Percentiles rank a stretch among this genome's conserved stretches.
Evolutionary conservation across 1,140 invertebrate species (phyloP).

Genomic region (Pachyrhynchus sulphureomaculatus): DNA sequence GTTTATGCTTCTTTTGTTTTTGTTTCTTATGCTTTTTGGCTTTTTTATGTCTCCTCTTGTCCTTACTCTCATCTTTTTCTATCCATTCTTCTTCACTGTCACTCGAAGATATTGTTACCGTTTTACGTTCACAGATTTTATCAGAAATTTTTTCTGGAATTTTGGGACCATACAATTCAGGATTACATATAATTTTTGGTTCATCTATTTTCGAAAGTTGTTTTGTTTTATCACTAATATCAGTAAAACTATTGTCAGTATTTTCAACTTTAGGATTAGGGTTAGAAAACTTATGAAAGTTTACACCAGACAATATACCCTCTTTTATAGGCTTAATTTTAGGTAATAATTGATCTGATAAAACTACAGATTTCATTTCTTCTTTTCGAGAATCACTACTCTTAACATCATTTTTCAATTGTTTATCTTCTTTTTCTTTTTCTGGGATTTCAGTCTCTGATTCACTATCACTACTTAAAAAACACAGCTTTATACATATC

Average conservation of each 20-base stretch:
- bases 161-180: slow-evolving; percentile 41
- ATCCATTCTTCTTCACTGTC: slow-evolving; percentile 44
- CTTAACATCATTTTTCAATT: slow-evolving; percentile 31
- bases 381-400: slow-evolving; percentile 25
- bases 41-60: slow-evolving; percentile 35
- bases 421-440: slow-evolving; percentile 31
- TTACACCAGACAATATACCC: slow-evolving; percentile 46
- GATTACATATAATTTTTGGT: background rate
- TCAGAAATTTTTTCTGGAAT: slow-evolving; percentile 34
- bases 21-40: slow-evolving; percentile 25
- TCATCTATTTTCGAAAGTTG: slow-evolving; percentile 8
- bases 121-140: background rate
- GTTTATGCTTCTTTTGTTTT: slow-evolving; percentile 37
- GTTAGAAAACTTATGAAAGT: slow-evolving; percentile 35
- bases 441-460: slow-evolving; percentile 42
- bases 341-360: slow-evolving; percentile 44
- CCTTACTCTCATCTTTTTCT: slow-evolving; percentile 39
- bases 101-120: background rate
- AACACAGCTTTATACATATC: slow-evolving; percentile 50
- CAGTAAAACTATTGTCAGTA: background rate
- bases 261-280: slow-evolving; percentile 5
- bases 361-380: slow-evolving; percentile 38
- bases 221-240: slow-evolving; percentile 10
- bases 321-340: slow-evolving; percentile 49
- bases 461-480: slow-evolving; percentile 47